Conservation (phyloP, 2,888 invertebrate species). For the Prosopocoilus inquinatus region DNA sequence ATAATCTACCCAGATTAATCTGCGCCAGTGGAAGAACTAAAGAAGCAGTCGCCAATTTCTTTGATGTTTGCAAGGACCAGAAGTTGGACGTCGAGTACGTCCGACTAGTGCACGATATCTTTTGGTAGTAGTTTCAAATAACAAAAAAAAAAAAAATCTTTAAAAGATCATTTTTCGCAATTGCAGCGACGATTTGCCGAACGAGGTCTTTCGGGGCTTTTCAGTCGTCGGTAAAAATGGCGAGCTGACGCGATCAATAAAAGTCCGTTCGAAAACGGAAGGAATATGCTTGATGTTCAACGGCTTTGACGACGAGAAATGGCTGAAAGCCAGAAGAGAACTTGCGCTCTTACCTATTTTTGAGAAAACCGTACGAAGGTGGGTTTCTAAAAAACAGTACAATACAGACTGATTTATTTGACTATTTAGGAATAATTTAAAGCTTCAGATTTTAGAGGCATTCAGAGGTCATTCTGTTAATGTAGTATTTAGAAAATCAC, state of each 20-base stretch:
- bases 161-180: background rate
- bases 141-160: background rate
- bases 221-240: background rate
- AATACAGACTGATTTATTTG: too few relatives aligned
- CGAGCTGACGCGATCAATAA: slow-evolving; percentile 4
- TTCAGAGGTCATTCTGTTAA: too few relatives aligned
- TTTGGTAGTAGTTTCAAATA: background rate
- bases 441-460: too few relatives aligned
- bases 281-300: background rate
- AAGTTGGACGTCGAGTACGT: slow-evolving; percentile 35
- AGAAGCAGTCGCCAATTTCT: slow-evolving; percentile 63
- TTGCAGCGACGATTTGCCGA: slow-evolving; percentile 5
- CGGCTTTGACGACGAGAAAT: background rate
- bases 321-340: background rate
- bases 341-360: background rate
- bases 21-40: slow-evolving; percentile 75
- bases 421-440: too few relatives aligned
- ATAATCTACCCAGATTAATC: slow-evolving; percentile 68
- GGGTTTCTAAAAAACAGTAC: too few relatives aligned
- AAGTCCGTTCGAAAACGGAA: background rate
- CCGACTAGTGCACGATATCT: slow-evolving; percentile 35
- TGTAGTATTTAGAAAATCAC: too few relatives aligned
- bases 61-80: slow-evolving; percentile 60
- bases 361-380: too few relatives aligned
- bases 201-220: slow-evolving; percentile 3